Base-by-base conservation (phyloP, 1,140 invertebrate genomes). In the Kradibia gibbosae region DNA sequence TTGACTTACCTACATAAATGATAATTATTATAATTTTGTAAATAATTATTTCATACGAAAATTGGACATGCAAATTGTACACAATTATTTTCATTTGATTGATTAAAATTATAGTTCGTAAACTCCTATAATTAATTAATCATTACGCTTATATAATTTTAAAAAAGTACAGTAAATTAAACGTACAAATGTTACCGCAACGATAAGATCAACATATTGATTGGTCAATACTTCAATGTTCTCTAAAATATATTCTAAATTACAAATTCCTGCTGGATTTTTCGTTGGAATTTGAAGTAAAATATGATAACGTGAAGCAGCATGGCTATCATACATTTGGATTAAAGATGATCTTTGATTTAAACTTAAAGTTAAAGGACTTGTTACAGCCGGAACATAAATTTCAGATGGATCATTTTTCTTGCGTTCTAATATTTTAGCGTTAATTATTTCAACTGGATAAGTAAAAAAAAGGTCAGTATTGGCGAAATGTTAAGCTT, bases 201-300 rank as follows among this genome's bases (percentile, higher is more conserved):
- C 90, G 25, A 93, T 77, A 13, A 92, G 60, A 84, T 90, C 87
- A 13, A 92, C 87, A 79, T 81, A 92, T 82, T 89, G 85, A 80
- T 91, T 87, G 74, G 85, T 83, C 20, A 92, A 78, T n/a, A 83
- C 67, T 25, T 91, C 87, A 22, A 89, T 86, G 80, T 91, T 88
- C 0, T 87, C 80, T 31, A 91, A 83, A 80, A 92, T 85, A 34
- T 84, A 84, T 48, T 86, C 84, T 31, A 93, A 80, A 28, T 78
- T 83, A 57, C 83, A 74, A 25, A 87, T 81, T n/a, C 85, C 82
- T 5, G 81, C 72, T 7, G 87, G 81, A 34, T 87, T 88, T 88
- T 94, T 95, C 0, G 93, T 94, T 1, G 94, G 94, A 57, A 93
- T 86, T 74, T 90, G 90, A 3, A 94, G 85, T 4, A 95, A 88